A percentile compares a stretch with the other conserved stretches of the same genome.
phyloP scores from a whole-genome alignment of 2,888 invertebrate genomes.

The Drosophila suboccidentalis region DNA sequence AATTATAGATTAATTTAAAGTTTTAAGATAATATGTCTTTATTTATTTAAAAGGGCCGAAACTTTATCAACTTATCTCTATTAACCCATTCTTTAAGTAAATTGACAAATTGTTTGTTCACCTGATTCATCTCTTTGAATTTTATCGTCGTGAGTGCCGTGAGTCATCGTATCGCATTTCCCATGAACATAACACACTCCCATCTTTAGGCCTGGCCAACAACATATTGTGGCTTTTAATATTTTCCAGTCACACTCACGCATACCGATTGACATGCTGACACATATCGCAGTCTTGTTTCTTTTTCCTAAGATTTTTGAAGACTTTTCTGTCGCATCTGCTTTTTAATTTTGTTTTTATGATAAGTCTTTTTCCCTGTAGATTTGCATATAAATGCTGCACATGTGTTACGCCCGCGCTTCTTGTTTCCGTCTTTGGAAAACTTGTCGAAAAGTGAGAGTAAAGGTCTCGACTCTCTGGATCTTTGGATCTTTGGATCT shows the following conservation, averaged over 20 bases:
- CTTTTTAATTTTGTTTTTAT: conserved; percentile 64
- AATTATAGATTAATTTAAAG: too few relatives aligned
- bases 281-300: conserved; percentile 56
- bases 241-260: conserved; percentile 57
- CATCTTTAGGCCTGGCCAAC: conserved; percentile 27
- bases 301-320: not conserved
- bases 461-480: conserved; percentile 38
- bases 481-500: not conserved
- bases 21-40: too few relatives aligned
- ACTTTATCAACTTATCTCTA: too few relatives aligned
- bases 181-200: not conserved
- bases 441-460: conserved; percentile 69
- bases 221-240: conserved; percentile 36
- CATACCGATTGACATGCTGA: conserved; percentile 70
- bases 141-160: not conserved
- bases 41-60: too few relatives aligned
- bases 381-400: conserved; percentile 76
- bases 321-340: conserved; percentile 45
- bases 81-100: not conserved
- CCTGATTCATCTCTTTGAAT: not conserved
- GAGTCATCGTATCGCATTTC: not conserved
- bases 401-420: conserved; percentile 69
- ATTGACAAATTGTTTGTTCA: not conserved
- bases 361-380: conserved; percentile 35
- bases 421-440: conserved; percentile 63